Evolutionary conservation across 2,888 invertebrate genomes (phyloP).

Genomic region (Apotomis turbidana): DNA sequence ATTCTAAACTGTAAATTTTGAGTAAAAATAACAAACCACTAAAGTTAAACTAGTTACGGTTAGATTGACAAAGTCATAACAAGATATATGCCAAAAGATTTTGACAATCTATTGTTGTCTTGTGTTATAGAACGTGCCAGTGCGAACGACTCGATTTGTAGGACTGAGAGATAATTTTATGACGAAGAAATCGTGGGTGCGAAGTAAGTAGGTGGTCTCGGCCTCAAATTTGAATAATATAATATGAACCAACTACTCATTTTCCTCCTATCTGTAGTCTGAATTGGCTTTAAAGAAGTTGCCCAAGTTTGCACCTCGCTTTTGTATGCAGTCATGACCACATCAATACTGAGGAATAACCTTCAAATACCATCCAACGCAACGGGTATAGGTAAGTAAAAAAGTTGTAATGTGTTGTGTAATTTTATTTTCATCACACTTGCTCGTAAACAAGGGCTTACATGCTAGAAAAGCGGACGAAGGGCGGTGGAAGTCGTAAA

Average conservation of each 20-base stretch:
- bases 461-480: too few species aligned
- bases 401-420: too few species aligned
- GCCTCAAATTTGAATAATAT: slow-evolving; percentile 55
- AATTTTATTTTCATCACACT: too few species aligned
- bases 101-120: slow-evolving; percentile 9
- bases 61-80: slow-evolving; percentile 44
- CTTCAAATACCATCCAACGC: too few species aligned
- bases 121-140: slow-evolving; percentile 56
- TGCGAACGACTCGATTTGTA: slow-evolving; percentile 58
- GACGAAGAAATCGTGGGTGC: slow-evolving; percentile 68
- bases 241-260: slow-evolving; percentile 54
- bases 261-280: slow-evolving; percentile 51
- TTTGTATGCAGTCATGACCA: too few species aligned
- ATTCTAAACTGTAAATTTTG: slow-evolving; percentile 50
- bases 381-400: too few species aligned
- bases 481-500: too few species aligned
- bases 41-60: slow-evolving; percentile 37
- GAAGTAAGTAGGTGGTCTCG: slow-evolving; percentile 68
- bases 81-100: slow-evolving; percentile 25
- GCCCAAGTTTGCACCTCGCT: too few species aligned
- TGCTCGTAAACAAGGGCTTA: too few species aligned
- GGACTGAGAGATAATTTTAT: slow-evolving; percentile 68
- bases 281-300: background rate
- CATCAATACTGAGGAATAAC: too few species aligned
- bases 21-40: slow-evolving; percentile 53